These are phyloP conservation scores for Chrysochloris asiatica DNA, from an alignment of 2,113 vertebrate species.

Conservation along the genomic window DNA sequence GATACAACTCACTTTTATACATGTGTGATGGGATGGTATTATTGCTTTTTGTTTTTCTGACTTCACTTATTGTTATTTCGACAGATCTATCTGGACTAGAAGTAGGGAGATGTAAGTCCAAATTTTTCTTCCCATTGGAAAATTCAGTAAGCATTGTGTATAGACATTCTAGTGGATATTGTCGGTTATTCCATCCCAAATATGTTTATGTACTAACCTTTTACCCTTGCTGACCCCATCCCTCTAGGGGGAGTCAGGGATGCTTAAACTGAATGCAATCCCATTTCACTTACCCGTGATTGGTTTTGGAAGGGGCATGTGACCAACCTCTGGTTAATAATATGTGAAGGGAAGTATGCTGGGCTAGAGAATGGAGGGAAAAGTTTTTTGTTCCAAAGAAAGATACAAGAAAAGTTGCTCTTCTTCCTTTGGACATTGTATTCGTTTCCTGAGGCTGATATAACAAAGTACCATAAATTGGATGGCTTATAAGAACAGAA, in stretches of 20 bases:
- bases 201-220: neutral
- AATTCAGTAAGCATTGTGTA: neutral
- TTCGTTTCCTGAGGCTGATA: no score
- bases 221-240: neutral
- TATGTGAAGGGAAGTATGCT: neutral
- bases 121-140: neutral
- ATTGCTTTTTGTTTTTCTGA: neutral
- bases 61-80: neutral
- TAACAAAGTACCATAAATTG: no score
- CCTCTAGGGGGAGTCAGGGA: neutral
- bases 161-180: neutral
- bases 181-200: neutral
- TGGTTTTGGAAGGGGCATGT: neutral
- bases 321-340: neutral
- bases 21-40: neutral
- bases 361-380: neutral
- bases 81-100: neutral
- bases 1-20: no score
- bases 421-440: no score
- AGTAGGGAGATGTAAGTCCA: neutral
- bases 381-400: no score
- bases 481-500: no score
- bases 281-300: neutral
- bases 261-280: neutral
- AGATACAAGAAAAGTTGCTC: no score